Evolutionary conservation across 2,113 vertebrate species (phyloP).

Genomic region (Circaetus gallicus): DNA sequence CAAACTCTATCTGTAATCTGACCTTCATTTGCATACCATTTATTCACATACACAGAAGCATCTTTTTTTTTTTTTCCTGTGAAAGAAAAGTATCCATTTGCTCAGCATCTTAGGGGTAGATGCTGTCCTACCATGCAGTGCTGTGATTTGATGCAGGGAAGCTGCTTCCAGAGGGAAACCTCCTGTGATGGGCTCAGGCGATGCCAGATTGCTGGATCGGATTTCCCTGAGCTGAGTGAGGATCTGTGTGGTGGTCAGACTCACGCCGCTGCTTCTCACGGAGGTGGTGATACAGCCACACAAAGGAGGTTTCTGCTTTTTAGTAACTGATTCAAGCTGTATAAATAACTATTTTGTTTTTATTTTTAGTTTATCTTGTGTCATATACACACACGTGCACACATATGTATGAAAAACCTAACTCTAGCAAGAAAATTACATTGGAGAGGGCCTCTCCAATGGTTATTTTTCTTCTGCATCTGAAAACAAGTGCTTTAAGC

Average conservation of each 20-base stretch:
- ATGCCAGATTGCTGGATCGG: background rate
- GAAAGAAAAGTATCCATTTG: background rate
- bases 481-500: background rate
- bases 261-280: accelerated
- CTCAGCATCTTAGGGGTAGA: background rate
- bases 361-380: background rate
- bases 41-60: background rate
- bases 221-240: background rate
- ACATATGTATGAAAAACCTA: accelerated
- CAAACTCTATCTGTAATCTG: background rate
- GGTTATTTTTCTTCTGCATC: background rate
- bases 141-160: background rate
- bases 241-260: background rate
- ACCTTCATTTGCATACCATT: background rate
- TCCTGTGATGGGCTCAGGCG: background rate
- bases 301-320: background rate
- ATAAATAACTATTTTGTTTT: background rate
- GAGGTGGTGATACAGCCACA: background rate
- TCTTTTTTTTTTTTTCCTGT: background rate
- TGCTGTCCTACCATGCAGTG: background rate
- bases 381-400: background rate
- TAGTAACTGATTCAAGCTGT: background rate
- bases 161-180: background rate
- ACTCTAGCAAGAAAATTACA: background rate
- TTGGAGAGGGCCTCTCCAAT: background rate